Evolutionary conservation across 1,140 invertebrate species (phyloP).

Genomic region (Heliconius himera): DNA sequence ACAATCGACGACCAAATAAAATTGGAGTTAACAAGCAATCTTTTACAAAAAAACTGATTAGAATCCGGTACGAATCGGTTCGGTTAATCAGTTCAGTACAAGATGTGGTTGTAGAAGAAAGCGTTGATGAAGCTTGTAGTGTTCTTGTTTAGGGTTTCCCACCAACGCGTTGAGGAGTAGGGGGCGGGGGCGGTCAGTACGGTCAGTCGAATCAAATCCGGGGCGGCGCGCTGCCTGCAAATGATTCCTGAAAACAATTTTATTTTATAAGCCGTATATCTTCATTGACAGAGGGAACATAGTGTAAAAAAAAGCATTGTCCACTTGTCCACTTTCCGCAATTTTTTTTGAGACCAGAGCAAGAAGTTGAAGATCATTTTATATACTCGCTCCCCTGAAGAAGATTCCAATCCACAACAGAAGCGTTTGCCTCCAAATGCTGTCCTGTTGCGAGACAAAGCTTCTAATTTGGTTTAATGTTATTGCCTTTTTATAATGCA

Average conservation of each 20-base stretch:
- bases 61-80: background rate
- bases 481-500: too few species aligned
- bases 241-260: conserved; percentile 54
- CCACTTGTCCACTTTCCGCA: too few species aligned
- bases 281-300: too few species aligned
- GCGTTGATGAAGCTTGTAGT: background rate
- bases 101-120: background rate
- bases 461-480: too few species aligned
- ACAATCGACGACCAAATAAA: background rate
- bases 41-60: background rate
- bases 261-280: too few species aligned
- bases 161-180: conserved; percentile 13
- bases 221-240: conserved; percentile 54
- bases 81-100: background rate
- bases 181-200: conserved; percentile 42
- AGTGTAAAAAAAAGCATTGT: too few species aligned
- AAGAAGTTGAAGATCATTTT: too few species aligned
- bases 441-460: too few species aligned
- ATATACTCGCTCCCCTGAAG: too few species aligned
- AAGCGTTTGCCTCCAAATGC: too few species aligned
- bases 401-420: too few species aligned
- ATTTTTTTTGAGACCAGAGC: too few species aligned
- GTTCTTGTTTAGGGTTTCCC: background rate
- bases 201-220: conserved; percentile 63
- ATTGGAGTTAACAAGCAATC: conserved; percentile 8